Evolutionary conservation across 2,113 vertebrate species (phyloP).

Genomic region (Panthera tigris): DNA sequence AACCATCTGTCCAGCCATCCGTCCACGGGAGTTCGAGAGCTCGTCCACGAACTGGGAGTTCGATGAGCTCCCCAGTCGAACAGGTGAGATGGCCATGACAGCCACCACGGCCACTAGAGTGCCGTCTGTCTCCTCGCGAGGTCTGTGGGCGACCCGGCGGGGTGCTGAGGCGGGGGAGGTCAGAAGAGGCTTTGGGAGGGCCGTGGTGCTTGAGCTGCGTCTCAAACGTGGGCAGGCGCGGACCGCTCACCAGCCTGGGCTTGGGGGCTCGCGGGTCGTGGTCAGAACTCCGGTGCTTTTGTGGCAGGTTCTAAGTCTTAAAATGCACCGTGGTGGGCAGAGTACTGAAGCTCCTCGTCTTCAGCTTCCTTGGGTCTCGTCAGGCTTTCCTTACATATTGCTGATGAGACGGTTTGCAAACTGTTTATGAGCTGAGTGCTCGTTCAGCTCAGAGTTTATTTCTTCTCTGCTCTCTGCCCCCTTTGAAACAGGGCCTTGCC

Average conservation of each 20-base stretch:
- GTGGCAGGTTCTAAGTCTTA: too few relatives aligned
- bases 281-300: not conserved
- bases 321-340: fast-evolving
- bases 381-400: not conserved
- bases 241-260: not conserved
- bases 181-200: not conserved
- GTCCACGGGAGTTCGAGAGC: too few relatives aligned
- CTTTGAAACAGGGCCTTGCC: not conserved
- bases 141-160: too few relatives aligned
- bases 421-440: not conserved
- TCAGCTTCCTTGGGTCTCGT: not conserved
- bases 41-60: too few relatives aligned
- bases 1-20: not conserved
- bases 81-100: not conserved
- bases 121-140: fast-evolving
- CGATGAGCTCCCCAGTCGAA: too few relatives aligned
- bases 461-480: not conserved
- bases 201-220: too few relatives aligned
- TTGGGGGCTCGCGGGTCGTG: not conserved
- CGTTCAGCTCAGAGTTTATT: not conserved
- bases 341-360: not conserved
- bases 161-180: not conserved
- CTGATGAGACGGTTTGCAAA: too few relatives aligned
- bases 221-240: not conserved
- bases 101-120: not conserved